phyloP scores from a whole-genome alignment of 1,140 invertebrate species.

The Hormaphis cornu region DNA sequence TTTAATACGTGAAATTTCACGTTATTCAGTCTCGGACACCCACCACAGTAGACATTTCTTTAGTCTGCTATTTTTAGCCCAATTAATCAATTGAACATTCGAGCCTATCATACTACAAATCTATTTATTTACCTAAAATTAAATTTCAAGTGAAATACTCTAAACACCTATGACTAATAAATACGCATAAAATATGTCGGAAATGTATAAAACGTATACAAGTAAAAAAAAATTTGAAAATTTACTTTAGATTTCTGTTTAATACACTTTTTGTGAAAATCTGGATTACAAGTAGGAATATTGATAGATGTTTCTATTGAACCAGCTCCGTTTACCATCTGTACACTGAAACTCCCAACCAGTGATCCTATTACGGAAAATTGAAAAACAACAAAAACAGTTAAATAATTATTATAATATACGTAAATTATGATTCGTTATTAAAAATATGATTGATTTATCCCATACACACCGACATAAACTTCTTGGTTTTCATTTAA shows the following conservation, averaged over 20 bases:
- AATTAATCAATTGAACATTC: too few relatives aligned
- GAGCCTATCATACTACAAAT: too few relatives aligned
- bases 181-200: not conserved
- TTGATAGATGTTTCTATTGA: not conserved
- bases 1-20: too few relatives aligned
- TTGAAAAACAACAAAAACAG: not conserved
- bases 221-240: not conserved
- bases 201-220: not conserved
- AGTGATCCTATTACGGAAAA: not conserved
- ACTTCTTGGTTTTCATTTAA: constrained; percentile 4
- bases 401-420: not conserved
- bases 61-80: too few relatives aligned
- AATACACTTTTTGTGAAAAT: constrained; percentile 22
- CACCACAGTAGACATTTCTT: too few relatives aligned
- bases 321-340: not conserved
- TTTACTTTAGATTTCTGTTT: constrained; percentile 25
- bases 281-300: not conserved
- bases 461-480: constrained; percentile 4
- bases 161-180: too few relatives aligned
- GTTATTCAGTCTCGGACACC: too few relatives aligned
- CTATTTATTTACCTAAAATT: too few relatives aligned
- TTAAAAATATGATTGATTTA: not conserved
- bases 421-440: not conserved
- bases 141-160: too few relatives aligned
- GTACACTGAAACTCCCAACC: constrained; percentile 10